phyloP scores from a whole-genome alignment of 2,797 vertebrate genomes.

The Argyrosomus regius region DNA sequence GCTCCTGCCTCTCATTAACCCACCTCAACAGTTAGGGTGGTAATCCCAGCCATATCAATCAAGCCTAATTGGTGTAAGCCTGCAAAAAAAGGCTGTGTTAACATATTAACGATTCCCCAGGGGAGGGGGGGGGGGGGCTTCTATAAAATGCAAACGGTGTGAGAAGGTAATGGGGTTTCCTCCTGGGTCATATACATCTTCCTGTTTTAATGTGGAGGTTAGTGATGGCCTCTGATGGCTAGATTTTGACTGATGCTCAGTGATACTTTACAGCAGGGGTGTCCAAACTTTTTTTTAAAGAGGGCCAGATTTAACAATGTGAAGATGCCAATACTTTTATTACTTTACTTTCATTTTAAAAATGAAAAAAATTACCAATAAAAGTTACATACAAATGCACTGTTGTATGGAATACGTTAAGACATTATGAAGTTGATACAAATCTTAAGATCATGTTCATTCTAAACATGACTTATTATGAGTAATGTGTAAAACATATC shows the following conservation, averaged over 20 bases:
- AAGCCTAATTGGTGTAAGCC: slow-evolving; percentile 49
- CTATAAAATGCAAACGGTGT: slow-evolving; percentile 23
- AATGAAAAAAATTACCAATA: too few species aligned
- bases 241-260: not conserved
- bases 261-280: too few species aligned
- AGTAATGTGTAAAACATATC: too few species aligned
- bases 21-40: slow-evolving; percentile 21
- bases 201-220: not conserved
- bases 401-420: too few species aligned
- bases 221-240: not conserved
- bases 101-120: slow-evolving; percentile 30
- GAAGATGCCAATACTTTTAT: too few species aligned
- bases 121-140: not conserved
- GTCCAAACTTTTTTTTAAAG: too few species aligned
- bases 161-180: slow-evolving; percentile 6
- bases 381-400: too few species aligned
- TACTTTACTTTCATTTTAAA: too few species aligned
- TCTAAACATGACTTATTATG: too few species aligned
- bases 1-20: slow-evolving; percentile 29
- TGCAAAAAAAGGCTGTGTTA: slow-evolving; percentile 42
- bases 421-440: too few species aligned
- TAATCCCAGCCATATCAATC: slow-evolving; percentile 60
- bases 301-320: too few species aligned
- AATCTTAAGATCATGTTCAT: too few species aligned
- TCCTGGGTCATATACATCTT: slow-evolving; percentile 14